These are phyloP conservation scores for Dicaeum eximium DNA, from an alignment of 2,113 vertebrate species.

Conservation along the genomic window DNA sequence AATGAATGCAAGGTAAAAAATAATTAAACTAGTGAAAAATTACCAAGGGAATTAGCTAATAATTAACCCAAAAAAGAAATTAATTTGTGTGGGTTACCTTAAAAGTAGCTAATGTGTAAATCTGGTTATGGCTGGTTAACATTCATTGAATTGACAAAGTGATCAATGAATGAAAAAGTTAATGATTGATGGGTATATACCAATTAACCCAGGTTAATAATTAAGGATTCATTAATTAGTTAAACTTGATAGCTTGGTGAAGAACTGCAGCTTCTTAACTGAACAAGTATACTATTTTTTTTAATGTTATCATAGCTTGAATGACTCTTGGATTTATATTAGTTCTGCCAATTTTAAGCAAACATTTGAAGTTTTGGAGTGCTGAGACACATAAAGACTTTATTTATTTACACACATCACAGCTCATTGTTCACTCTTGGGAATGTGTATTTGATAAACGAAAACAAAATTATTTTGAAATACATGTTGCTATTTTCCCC, in stretches of 20 bases:
- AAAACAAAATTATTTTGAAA: conserved; percentile 35
- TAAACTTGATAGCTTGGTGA: neutral
- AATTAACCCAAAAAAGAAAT: neutral
- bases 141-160: neutral
- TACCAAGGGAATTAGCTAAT: neutral
- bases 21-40: neutral
- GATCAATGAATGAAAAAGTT: neutral
- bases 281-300: neutral
- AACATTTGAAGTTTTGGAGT: neutral
- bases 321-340: neutral
- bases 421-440: conserved; percentile 15
- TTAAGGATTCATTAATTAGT: neutral
- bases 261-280: neutral
- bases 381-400: neutral
- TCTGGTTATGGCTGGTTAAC: neutral
- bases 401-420: conserved; percentile 27
- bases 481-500: conserved; percentile 11
- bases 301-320: neutral
- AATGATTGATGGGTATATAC: neutral
- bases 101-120: neutral
- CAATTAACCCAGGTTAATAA: neutral
- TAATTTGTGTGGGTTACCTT: neutral
- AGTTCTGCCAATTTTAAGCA: conserved; percentile 11
- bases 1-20: neutral
- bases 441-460: neutral